Conservation (phyloP, 2,113 vertebrate species). For the Charina bottae region DNA sequence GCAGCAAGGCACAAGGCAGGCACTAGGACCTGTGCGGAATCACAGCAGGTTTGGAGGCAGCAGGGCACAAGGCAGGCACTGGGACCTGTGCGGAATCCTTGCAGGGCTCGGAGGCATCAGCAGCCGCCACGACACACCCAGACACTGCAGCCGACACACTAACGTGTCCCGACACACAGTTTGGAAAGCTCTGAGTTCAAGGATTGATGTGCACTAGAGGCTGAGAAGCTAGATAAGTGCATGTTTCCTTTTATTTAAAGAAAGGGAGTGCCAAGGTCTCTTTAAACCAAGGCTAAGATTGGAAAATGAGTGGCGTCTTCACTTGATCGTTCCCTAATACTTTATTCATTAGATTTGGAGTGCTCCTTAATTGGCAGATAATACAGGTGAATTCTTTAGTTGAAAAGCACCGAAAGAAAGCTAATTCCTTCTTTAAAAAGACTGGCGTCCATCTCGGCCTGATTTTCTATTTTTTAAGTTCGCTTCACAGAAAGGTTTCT, state of each 20-base stretch:
- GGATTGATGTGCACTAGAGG: fast-evolving
- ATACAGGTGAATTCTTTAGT: not conserved
- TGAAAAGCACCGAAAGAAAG: not conserved
- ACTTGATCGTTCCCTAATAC: not conserved
- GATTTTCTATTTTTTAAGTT: not conserved
- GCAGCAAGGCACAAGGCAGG: too few species aligned
- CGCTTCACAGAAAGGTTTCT: not conserved
- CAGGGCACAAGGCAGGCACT: too few species aligned
- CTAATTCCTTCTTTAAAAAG: not conserved
- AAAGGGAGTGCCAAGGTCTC: not conserved
- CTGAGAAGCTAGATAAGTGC: not conserved
- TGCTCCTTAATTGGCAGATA: not conserved
- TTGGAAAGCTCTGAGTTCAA: too few species aligned
- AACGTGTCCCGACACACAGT: too few species aligned
- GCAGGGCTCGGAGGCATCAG: too few species aligned
- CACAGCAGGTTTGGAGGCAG: too few species aligned
- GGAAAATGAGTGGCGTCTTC: not conserved
- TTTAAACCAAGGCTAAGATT: not conserved
- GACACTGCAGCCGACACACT: too few species aligned
- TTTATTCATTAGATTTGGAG: not conserved
- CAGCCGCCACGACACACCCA: too few species aligned
- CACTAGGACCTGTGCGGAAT: too few species aligned
- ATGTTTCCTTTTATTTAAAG: not conserved
- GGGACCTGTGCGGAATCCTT: too few species aligned
- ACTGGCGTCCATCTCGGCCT: not conserved